phyloP scores from a whole-genome alignment of 2,797 vertebrate genomes.

The Amphiprion clarkii region DNA sequence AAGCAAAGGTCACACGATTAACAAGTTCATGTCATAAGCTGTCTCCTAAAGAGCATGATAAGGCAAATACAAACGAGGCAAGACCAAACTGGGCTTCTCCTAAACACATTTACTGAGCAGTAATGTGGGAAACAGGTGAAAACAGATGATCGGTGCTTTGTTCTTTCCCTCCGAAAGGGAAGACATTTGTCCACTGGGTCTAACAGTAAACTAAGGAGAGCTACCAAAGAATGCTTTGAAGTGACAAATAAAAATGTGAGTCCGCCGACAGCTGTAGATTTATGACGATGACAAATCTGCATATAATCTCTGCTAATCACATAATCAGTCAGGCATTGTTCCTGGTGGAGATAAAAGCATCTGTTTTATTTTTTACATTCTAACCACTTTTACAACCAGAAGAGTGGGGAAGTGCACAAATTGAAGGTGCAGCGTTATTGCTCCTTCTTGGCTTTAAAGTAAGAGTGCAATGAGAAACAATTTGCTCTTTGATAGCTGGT shows the following conservation, averaged over 20 bases:
- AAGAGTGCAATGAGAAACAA: not conserved
- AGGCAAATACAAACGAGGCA: not conserved
- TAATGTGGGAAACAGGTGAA: constrained; percentile 52
- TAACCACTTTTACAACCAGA: constrained; percentile 57
- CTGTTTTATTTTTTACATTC: constrained; percentile 50
- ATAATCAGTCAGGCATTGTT: constrained; percentile 59
- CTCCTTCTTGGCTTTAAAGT: constrained; percentile 41
- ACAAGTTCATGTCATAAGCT: constrained; percentile 11
- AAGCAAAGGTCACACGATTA: constrained; percentile 27
- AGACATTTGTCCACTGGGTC: constrained; percentile 65
- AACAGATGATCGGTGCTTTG: constrained; percentile 35
- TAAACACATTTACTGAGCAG: constrained; percentile 18
- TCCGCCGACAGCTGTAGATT: constrained; percentile 85
- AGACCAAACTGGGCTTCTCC: not conserved
- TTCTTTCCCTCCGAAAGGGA: constrained; percentile 22
- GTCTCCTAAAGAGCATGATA: not conserved
- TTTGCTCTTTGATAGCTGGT: not conserved
- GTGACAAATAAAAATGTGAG: constrained; percentile 86
- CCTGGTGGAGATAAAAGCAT: constrained; percentile 78
- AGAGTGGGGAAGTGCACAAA: constrained; percentile 58
- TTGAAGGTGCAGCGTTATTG: constrained; percentile 29
- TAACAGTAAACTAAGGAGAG: constrained; percentile 73
- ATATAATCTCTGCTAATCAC: constrained; percentile 85
- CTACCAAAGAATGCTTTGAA: constrained; percentile 86
- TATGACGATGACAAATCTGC: constrained; percentile 87